Base-by-base conservation (phyloP, 2,797 vertebrate species). In the Pangasius sanitwongsei region DNA sequence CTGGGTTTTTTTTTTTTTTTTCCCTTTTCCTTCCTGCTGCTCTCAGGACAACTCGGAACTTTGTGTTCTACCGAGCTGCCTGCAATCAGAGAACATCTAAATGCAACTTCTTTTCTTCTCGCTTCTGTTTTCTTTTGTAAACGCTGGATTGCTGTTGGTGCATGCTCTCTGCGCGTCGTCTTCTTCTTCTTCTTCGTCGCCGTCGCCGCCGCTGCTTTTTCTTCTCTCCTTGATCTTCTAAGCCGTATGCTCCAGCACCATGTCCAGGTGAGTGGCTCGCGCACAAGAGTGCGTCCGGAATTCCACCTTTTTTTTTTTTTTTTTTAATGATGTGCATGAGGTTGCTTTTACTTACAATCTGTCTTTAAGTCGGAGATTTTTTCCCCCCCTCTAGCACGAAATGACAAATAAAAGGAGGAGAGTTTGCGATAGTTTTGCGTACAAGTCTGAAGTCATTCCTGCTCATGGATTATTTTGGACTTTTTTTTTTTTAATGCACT, bases 231-330 rank as follows among this genome's bases (percentile, higher is more conserved):
- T 87, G 87, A 86, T 78, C 87, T 85, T 59, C 86, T 83, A 88
- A 91, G 55, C 81, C 78, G 89, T 75, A 86, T 85, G 63, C 70
- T 48, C 86, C 55, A 57, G 67, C 20, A 50, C 75, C 78, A 86
- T 84, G 87, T 90, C 89, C 90, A 94, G 92, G 93, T 94, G 88
- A 93, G 92, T 9, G 50, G 48, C 48, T 16, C 37, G 41, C 53
- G 50, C n/a, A 48, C 59, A 12, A n/a, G 9, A 48, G 1, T 59
- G 55, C 16, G 72, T 57, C 53, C 12, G 16, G 48, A 48, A 48
- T 48, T 48, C 48, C 48, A 48, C 48, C 1, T 48, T 48, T 48
- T 48, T 48, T 48, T 48, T 48, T 41, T 41, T 7, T 48, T 48
- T 48, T 48, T 48, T 48, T 48, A 9, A 48, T 8, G 7, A 48